phyloP scores from a whole-genome alignment of 2,113 vertebrate genomes.

The Arvicanthis niloticus region DNA sequence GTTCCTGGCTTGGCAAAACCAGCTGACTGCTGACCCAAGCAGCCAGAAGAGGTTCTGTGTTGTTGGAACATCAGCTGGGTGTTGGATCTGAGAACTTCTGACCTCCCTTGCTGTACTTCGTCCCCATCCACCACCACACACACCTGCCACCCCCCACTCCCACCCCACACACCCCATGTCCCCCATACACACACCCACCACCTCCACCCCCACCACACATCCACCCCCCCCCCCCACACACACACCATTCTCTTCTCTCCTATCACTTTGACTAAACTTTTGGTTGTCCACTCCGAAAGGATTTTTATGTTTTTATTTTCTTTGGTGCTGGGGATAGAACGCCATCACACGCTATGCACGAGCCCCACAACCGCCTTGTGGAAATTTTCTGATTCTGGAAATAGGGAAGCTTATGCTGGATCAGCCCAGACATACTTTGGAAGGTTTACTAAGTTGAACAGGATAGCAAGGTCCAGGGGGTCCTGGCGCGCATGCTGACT shows the following conservation, averaged over 20 bases:
- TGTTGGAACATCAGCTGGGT: too few relatives aligned
- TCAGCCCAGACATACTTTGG: neutral
- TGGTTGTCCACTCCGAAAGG: neutral
- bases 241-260: neutral
- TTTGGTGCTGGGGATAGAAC: neutral
- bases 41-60: neutral
- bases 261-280: neutral
- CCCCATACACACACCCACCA: neutral
- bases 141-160: neutral
- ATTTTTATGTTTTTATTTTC: neutral
- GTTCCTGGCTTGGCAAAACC: neutral
- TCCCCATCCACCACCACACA: too few relatives aligned
- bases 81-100: neutral
- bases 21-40: neutral
- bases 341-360: rapidly evolving
- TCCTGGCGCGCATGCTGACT: neutral
- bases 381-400: constrained; percentile 4
- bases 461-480: neutral
- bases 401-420: neutral
- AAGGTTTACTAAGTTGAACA: neutral
- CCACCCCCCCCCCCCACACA: rapidly evolving
- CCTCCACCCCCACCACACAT: neutral
- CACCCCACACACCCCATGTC: rapidly evolving
- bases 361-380: neutral
- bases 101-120: neutral